A percentile compares a stretch with the other conserved stretches of the same genome.
phyloP scores from a whole-genome alignment of 2,888 invertebrate species.

The Rosalia funebris region DNA sequence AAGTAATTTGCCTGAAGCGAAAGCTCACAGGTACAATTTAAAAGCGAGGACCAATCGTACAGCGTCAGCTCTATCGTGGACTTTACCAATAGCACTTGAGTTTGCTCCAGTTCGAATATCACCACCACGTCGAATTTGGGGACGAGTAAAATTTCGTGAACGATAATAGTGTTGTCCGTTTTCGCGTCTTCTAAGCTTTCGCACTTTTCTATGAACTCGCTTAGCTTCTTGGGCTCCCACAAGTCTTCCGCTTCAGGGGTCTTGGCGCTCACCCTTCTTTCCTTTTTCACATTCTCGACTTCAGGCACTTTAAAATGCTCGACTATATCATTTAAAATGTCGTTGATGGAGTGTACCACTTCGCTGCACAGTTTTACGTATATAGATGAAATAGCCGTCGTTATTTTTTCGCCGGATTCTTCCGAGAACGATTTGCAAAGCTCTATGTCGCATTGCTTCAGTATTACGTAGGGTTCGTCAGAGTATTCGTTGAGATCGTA shows the following conservation, averaged over 20 bases:
- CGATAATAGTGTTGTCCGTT: constrained; percentile 33
- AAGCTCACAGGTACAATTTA: constrained; percentile 61
- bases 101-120: constrained; percentile 73
- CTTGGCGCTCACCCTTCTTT: constrained; percentile 31
- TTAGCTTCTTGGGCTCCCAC: constrained; percentile 77
- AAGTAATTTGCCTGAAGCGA: constrained; percentile 65
- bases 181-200: constrained; percentile 29
- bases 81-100: constrained; percentile 68
- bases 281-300: constrained; percentile 41
- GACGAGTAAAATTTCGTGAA: constrained; percentile 50
- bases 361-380: constrained; percentile 78
- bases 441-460: constrained; percentile 78
- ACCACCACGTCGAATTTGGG: constrained; percentile 70
- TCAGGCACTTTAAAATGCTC: constrained; percentile 63
- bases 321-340: constrained; percentile 63
- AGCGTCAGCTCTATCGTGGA: constrained; percentile 70
- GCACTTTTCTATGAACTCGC: constrained; percentile 49
- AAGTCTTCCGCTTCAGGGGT: constrained; percentile 67
- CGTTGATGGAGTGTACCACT: constrained; percentile 77
- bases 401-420: constrained; percentile 75
- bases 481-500: constrained; percentile 57
- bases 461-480: constrained; percentile 68
- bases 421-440: constrained; percentile 71
- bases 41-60: constrained; percentile 73
- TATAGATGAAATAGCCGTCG: constrained; percentile 73